Evolutionary conservation across 35 echinoderm and acorn worm species (phyloP).

Genomic region (Apostichopus parvimensis): DNA sequence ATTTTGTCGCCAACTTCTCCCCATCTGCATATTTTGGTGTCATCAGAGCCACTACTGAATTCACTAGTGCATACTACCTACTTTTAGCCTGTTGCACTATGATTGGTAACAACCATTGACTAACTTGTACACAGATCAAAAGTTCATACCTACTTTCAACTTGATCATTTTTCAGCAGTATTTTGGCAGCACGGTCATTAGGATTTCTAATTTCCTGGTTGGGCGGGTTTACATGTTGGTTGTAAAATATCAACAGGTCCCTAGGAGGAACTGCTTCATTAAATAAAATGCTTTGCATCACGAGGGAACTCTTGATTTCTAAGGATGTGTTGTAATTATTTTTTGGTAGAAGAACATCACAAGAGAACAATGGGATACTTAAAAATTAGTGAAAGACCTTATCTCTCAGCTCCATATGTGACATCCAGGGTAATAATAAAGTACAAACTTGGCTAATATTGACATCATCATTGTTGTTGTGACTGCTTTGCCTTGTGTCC

Average conservation of each 20-base stretch:
- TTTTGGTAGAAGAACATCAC: constrained; percentile 5
- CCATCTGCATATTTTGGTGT: too few species aligned
- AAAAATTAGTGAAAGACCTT: constrained; percentile 28
- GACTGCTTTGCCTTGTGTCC: neutral
- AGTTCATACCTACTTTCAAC: neutral
- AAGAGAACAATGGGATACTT: constrained; percentile 15
- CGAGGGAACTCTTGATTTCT: neutral
- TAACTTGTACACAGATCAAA: too few species aligned
- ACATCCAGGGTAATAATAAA: constrained; percentile 28
- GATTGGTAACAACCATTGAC: too few species aligned
- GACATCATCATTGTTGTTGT: neutral
- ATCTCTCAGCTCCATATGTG: constrained; percentile 10
- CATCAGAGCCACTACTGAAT: too few species aligned
- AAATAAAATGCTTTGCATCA: neutral
- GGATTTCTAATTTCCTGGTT: constrained; percentile 33
- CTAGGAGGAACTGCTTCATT: constrained; percentile 26
- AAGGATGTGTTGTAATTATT: constrained; percentile 29
- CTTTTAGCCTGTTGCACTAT: too few species aligned
- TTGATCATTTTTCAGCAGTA: neutral
- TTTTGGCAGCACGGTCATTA: constrained; percentile 25
- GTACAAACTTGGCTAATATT: neutral
- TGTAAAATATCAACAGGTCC: constrained; percentile 8
- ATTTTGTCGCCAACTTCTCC: too few species aligned
- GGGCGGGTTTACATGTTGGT: neutral
- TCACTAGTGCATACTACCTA: too few species aligned